Percentiles rank a stretch among this genome's conserved stretches.
Evolutionary conservation across 1,140 invertebrate genomes (phyloP).

Genomic region (Drosophila rhopaloa): DNA sequence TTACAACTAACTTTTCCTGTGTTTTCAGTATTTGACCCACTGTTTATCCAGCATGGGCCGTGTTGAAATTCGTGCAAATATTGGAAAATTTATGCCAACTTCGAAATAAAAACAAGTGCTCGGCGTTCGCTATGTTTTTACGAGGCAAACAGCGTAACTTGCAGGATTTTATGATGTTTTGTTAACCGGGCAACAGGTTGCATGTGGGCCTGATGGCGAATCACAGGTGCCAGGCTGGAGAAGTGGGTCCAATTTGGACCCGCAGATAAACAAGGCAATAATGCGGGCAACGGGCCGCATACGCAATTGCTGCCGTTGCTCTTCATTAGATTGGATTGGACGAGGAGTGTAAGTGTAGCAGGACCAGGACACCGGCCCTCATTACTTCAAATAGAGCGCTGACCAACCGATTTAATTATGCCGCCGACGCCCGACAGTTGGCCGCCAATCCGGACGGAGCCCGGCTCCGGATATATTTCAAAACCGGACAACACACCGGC

Average conservation of each 20-base stretch:
- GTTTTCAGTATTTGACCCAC: conserved; percentile 7
- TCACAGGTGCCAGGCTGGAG: conserved; percentile 1
- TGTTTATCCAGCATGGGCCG: conserved; percentile 16
- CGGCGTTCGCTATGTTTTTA: conserved; percentile 43
- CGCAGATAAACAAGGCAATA: conserved; percentile 75
- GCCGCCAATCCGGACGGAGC: conserved; percentile 22
- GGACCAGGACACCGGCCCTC: conserved; percentile 26
- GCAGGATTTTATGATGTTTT: conserved; percentile 71
- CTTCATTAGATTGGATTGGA: conserved; percentile 60
- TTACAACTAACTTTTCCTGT: neutral
- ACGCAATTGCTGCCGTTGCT: conserved; percentile 69
- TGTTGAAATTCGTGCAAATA: conserved; percentile 53
- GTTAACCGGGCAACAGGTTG: conserved; percentile 33
- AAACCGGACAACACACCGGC: conserved; percentile 48
- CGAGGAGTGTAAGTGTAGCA: conserved; percentile 9
- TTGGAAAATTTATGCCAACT: conserved; percentile 74
- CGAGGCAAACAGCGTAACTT: conserved; percentile 74
- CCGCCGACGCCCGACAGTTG: conserved; percentile 52
- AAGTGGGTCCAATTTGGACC: conserved; percentile 45
- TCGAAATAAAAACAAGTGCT: conserved; percentile 48
- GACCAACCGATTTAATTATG: conserved; percentile 68
- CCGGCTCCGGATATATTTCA: conserved; percentile 65
- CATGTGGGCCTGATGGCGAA: conserved; percentile 2
- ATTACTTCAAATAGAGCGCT: conserved; percentile 74
- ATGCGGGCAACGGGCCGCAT: conserved; percentile 36